Base-by-base conservation (phyloP, 2,797 vertebrate species). In the Enteromius fasciolatus region DNA sequence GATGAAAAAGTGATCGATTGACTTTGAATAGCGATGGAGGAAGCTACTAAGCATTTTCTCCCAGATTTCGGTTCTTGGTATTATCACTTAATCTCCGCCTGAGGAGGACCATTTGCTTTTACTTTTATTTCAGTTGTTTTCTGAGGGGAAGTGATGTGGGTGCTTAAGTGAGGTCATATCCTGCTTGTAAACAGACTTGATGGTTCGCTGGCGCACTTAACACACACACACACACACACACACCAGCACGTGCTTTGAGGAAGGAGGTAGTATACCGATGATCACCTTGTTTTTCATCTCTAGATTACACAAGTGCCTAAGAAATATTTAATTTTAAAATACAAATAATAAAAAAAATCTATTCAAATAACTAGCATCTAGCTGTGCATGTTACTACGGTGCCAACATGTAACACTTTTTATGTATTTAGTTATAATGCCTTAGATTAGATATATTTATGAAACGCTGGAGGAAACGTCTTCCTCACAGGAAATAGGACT, bases 371-470 rank as follows among this genome's bases (percentile, higher is more conserved):
- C 90, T 85, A 87, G 80, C 67, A 85, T 90, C 76, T 87, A 87
- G 89, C 86, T 91, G 76, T 90, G 92, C 92, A 93, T 93, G 90
- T 92, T 90, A 63, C 87, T 76, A 85, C 86, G 81, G 87, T 92
- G 90, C 88, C 90, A 90, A 88, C 73, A 87, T 88, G 76, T 87
- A 87, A 85, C 78, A 82, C 84, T 84, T 76, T 52, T 85, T 54
- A 80, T 85, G 81, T 85, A 87, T 84, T 84, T 86, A 84, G 83
- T 85, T 76, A 23, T 44, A 68, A 78, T 84, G 85, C 67, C 31
- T 86, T 86, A 78, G 75, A 44, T 70, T 78, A 82, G 73, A 81
- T 72, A 54, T 76, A 83, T 82, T 86, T 57, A 83, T 85, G 61
- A 54, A 61, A 48, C 18, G 70, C 67, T 68, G 76, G 69, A 80